Conservation (phyloP, 2,888 invertebrate species). For the Invenusta paracnida region DNA sequence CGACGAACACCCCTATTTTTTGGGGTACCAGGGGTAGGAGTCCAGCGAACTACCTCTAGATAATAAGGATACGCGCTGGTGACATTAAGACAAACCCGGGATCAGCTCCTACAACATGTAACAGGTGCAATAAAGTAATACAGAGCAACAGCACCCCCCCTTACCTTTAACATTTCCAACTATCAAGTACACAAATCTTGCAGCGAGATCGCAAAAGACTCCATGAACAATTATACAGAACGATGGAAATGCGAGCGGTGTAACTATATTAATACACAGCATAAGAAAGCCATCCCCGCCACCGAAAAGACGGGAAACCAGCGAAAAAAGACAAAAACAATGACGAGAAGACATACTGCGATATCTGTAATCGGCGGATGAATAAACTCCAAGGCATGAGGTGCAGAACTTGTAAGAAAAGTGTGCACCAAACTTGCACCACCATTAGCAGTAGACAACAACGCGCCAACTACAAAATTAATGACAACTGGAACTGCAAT, state of each 20-base stretch:
- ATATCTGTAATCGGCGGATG: neutral
- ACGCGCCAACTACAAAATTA: neutral
- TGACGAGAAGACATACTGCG: neutral
- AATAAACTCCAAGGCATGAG: neutral
- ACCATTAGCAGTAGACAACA: neutral
- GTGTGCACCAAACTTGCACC: neutral
- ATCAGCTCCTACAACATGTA: neutral
- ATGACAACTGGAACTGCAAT: neutral
- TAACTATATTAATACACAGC: neutral
- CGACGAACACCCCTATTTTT: no score
- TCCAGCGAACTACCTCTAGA: neutral
- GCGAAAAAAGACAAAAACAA: neutral
- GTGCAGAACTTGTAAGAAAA: neutral
- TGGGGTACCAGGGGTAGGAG: neutral
- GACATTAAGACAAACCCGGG: neutral
- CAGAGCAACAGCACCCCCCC: neutral
- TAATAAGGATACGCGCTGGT: neutral
- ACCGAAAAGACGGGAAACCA: neutral
- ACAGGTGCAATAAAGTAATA: neutral
- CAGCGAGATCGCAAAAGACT: neutral
- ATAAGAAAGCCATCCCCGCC: neutral
- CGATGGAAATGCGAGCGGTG: neutral
- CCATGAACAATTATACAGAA: neutral
- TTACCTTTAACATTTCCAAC: neutral
- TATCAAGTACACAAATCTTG: neutral